These are phyloP conservation scores for Gymnopithys bicolor DNA, from an alignment of 2,797 vertebrate genomes.

Conservation along the genomic window DNA sequence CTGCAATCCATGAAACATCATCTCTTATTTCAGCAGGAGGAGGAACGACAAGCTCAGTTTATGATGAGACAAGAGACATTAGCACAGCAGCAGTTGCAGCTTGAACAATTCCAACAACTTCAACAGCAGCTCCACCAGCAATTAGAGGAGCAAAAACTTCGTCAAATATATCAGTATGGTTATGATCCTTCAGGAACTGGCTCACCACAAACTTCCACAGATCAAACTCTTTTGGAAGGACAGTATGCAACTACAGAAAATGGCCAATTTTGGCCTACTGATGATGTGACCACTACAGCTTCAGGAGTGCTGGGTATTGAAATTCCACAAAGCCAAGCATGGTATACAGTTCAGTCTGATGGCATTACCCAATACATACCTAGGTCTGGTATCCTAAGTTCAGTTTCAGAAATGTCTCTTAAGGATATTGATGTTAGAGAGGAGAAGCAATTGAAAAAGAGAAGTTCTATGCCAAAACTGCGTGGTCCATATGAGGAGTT, in stretches of 20 bases:
- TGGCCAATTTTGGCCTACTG: conserved; percentile 91
- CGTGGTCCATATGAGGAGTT: conserved; percentile 82
- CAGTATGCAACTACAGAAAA: conserved; percentile 88
- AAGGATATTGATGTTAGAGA: conserved; percentile 85
- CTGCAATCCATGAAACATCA: conserved; percentile 97
- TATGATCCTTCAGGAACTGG: conserved; percentile 79
- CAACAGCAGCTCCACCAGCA: conserved; percentile 96
- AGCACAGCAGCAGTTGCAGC: conserved; percentile 92
- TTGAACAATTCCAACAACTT: conserved; percentile 96
- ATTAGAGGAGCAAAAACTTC: conserved; percentile 94
- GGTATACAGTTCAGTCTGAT: conserved; percentile 83
- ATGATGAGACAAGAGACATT: conserved; percentile 97
- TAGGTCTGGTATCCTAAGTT: conserved; percentile 77
- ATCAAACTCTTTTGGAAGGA: conserved; percentile 86
- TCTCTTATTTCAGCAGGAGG: conserved; percentile 94
- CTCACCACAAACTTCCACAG: conserved; percentile 82
- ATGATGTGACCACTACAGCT: conserved; percentile 84
- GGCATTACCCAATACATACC: conserved; percentile 80
- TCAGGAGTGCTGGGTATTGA: conserved; percentile 80
- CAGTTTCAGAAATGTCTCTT: conserved; percentile 83
- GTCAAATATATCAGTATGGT: conserved; percentile 93
- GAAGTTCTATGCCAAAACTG: conserved; percentile 80
- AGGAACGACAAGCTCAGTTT: conserved; percentile 95
- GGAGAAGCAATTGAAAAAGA: conserved; percentile 84
- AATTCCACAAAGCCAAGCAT: conserved; percentile 80